These are phyloP conservation scores for Sceloporus tristichus DNA, from an alignment of 2,113 vertebrate species.

Conservation along the genomic window DNA sequence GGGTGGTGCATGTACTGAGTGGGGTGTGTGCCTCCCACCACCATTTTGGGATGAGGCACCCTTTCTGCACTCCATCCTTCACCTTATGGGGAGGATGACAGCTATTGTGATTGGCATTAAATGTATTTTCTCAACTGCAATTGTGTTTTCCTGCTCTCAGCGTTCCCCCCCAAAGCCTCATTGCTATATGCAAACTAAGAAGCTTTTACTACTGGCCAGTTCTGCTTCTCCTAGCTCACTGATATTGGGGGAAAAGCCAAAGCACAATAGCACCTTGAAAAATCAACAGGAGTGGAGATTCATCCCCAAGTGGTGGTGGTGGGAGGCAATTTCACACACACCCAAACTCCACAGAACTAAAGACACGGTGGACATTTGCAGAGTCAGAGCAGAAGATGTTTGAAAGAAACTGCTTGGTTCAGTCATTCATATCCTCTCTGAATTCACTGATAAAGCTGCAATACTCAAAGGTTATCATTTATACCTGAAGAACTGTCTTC, in stretches of 20 bases:
- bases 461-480: not conserved
- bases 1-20: too few species aligned
- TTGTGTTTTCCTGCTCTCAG: not conserved
- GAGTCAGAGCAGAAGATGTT: not conserved
- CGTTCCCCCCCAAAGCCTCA: not conserved
- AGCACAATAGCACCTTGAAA: too few species aligned
- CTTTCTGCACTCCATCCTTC: too few species aligned
- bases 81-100: too few species aligned
- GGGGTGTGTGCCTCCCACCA: too few species aligned
- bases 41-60: too few species aligned
- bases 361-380: not conserved
- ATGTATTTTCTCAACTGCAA: not conserved
- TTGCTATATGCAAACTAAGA: not conserved
- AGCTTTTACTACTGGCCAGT: not conserved
- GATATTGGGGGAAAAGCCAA: not conserved
- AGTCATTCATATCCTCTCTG: not conserved
- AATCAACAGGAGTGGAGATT: too few species aligned
- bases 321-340: too few species aligned
- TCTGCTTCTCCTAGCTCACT: not conserved
- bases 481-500: not conserved
- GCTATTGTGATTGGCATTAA: not conserved
- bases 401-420: not conserved
- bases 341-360: not conserved
- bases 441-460: not conserved
- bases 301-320: too few species aligned